Evolutionary conservation across 2,113 vertebrate species (phyloP), one percentile per base, ranked within the genome.

Genomic region (Chinchilla lanigera): DNA sequence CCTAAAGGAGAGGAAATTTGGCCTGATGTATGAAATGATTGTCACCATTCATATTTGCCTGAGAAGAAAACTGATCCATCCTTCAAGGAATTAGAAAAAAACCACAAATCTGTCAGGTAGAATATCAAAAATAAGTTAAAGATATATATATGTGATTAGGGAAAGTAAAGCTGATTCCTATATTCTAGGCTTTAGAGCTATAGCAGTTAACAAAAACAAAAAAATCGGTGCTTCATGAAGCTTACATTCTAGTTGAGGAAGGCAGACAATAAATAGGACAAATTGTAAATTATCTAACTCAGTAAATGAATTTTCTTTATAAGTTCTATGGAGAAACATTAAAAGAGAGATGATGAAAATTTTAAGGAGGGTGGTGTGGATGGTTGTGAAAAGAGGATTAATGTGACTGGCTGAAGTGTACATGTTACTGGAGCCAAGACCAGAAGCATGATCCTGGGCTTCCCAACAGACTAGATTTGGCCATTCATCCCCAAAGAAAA

Each of bases 1-100:
- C 47, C 47, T 61, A 86, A 77, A 44, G 60, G 69, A 85, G 58
- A 86, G 38, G 50, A 90, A 56, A 80, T 78, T 44, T 75, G 16
- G 50, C 14, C 26, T 58, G 7, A 85, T 20, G 4, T 8, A 86
- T 85, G 24, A 81, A 85, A 73, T 71, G 63, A 77, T 41, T 90
- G 73, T 60, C 44, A 30, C 81, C 6, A 11, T 81, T 78, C 67
- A 19, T 92, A 78, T 80, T 80, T 94, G n/a, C 35, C 26, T 30
- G 47, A 87, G 77, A 73, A 80, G 47, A 96, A 96, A 61, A 33
- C 58, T 89, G 52, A 22, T 77, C 35, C 13, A 65, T 24, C 73
- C 30, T 10, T 83, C 28, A 28, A 33, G 33, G 61, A 90, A 75
- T 94, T 94, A 93, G 71, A 89, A 93, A 77, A 92, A 94, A 92